phyloP scores from a whole-genome alignment of 2,113 vertebrate genomes.

The Mionectes macconnelli region DNA sequence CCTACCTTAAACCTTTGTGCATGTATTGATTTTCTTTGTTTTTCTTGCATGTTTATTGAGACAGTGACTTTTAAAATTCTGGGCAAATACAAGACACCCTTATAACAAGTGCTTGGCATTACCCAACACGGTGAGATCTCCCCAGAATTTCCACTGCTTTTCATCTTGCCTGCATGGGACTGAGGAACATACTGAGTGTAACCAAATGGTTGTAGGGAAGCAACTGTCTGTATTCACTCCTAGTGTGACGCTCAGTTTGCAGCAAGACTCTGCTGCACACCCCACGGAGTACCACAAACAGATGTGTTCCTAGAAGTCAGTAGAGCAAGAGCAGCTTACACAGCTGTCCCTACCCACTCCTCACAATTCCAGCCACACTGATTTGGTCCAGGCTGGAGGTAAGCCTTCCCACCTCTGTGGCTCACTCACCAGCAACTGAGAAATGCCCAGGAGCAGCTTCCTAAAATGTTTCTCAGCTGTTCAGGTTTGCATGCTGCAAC shows the following conservation, averaged over 20 bases:
- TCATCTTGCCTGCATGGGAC: not conserved
- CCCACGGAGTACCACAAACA: not conserved
- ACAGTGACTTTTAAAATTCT: not conserved
- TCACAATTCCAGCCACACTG: not conserved
- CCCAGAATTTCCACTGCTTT: not conserved
- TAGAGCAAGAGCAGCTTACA: fast-evolving
- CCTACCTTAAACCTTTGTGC: not conserved
- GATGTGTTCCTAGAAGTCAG: not conserved
- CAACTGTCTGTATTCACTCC: not conserved
- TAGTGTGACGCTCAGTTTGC: not conserved
- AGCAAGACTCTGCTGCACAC: not conserved
- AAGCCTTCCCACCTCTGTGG: not conserved
- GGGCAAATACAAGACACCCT: not conserved
- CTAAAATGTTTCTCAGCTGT: not conserved
- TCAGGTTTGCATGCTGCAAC: not conserved
- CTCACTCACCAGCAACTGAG: not conserved
- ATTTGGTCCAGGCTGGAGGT: not conserved
- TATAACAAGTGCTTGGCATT: not conserved
- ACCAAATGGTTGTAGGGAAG: not conserved
- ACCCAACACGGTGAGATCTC: not conserved
- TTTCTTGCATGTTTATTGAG: not conserved
- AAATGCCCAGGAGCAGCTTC: not conserved
- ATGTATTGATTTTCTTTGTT: not conserved
- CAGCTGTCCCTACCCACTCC: not conserved
- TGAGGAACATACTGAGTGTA: not conserved